Evolutionary conservation across 2,888 invertebrate species (phyloP).

Genomic region (Gortyna flavago): DNA sequence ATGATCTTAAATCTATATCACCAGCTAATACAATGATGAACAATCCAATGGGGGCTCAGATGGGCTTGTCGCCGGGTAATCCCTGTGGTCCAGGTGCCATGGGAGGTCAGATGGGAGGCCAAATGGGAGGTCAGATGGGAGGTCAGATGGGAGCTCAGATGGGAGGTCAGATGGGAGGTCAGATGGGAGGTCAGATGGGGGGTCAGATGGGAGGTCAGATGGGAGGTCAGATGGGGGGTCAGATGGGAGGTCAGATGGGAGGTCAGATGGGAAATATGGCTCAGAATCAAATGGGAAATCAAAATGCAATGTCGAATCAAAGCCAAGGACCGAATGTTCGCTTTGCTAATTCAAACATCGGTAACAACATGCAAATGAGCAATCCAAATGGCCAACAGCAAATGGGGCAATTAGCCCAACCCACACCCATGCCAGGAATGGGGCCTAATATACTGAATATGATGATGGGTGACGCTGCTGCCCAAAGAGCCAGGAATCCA

Average conservation of each 20-base stretch:
- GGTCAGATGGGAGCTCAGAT: not conserved
- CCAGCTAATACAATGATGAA: slow-evolving; percentile 82
- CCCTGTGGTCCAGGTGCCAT: slow-evolving; percentile 13
- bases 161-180: not conserved
- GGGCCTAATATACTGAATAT: slow-evolving; percentile 82
- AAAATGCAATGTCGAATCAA: slow-evolving; percentile 33
- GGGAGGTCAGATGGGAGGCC: slow-evolving; percentile 46
- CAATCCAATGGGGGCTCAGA: slow-evolving; percentile 74
- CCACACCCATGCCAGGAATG: slow-evolving; percentile 71
- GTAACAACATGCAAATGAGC: slow-evolving; percentile 40
- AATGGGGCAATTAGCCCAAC: slow-evolving; percentile 34
- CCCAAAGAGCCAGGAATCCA: slow-evolving; percentile 40
- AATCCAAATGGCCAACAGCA: slow-evolving; percentile 33
- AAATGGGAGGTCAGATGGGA: not conserved
- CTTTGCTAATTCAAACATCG: slow-evolving; percentile 56
- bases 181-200: no score
- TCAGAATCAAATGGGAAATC: slow-evolving; percentile 60
- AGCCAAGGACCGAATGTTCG: slow-evolving; percentile 48
- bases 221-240: no score
- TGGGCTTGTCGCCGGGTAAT: no score
- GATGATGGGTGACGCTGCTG: slow-evolving; percentile 72
- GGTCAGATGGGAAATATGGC: slow-evolving; percentile 52
- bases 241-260: slow-evolving; percentile 1
- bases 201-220: no score
- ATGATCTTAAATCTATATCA: slow-evolving; percentile 81